Base-by-base conservation (phyloP, 1,140 invertebrate genomes). In the Brachionus calyciflorus region DNA sequence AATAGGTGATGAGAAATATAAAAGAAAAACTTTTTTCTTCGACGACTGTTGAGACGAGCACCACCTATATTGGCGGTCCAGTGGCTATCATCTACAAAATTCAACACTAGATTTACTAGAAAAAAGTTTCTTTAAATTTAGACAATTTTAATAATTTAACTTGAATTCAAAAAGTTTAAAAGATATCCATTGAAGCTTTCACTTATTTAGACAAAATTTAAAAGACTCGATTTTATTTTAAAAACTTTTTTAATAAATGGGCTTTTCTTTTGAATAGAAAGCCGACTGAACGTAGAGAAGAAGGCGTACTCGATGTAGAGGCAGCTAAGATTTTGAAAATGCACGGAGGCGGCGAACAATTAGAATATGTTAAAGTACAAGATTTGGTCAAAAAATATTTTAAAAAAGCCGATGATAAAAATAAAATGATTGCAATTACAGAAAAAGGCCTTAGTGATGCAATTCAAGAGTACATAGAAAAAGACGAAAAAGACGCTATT, bases 401-500 rank as follows among this genome's bases (percentile, higher is more conserved):
- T 24, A 41, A 76, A 76, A 55, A 55, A 60, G 51, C 73, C 19
- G 49, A 55, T 44, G 73, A 76, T 4, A 76, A 55, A 19, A 76
- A 57, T 30, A 55, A 55, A 46, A 44, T 76, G 37, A 19, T 55
- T 26, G 49, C 46, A 19, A 37, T 76, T n/a, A 55, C 49, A 6
- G 73, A 76, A 60, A 76, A 76, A 57, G 49, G 49, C 19, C 41
- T 76, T 2, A 55, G 49, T 6, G 37, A 44, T 17, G 73, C 73
- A 17, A 55, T 76, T 40, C 49, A 55, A 44, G 73, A 76, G 28
- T 76, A 28, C 7, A 76, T 76, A 21, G 73, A 76, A 55, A 76
- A 76, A 76, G 73, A 76, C 33, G 73, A 76, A 76, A 76, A 55
- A 55, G 49, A 76, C n/a, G 73, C 73, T 19, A 55, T 76, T n/a